Evolutionary conservation across 2,888 invertebrate species (phyloP).

Genomic region (Thera britannica): DNA sequence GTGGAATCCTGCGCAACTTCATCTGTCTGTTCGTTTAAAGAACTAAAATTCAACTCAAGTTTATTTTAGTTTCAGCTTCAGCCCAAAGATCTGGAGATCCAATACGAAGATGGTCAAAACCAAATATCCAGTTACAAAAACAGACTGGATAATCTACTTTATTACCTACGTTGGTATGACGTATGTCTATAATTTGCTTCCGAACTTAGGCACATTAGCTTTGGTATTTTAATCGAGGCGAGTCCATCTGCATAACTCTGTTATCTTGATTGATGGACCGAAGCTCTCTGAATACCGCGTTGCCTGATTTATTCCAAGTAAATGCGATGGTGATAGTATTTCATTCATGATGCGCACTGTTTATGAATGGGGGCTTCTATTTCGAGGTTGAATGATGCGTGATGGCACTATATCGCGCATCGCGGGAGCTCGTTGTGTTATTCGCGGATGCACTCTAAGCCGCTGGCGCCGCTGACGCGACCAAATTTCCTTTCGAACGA

Average conservation of each 20-base stretch:
- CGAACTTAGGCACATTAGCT: slow-evolving; percentile 57
- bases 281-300: slow-evolving; percentile 67
- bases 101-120: no score
- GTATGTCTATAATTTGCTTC: background rate
- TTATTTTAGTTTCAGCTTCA: no score
- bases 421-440: slow-evolving; percentile 61
- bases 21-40: no score
- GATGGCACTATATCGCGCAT: slow-evolving; percentile 62
- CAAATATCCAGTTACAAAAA: no score
- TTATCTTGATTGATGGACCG: slow-evolving; percentile 76
- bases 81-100: no score
- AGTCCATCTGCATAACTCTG: slow-evolving; percentile 73
- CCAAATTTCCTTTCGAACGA: slow-evolving; percentile 11
- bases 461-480: slow-evolving; percentile 46
- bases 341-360: slow-evolving; percentile 71
- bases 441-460: slow-evolving; percentile 70
- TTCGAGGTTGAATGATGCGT: slow-evolving; percentile 69
- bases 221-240: slow-evolving; percentile 73
- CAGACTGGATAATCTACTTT: no score
- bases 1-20: no score
- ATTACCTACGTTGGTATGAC: no score
- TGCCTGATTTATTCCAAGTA: slow-evolving; percentile 62
- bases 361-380: slow-evolving; percentile 75
- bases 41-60: no score
- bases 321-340: slow-evolving; percentile 64